Conservation (phyloP, 2,113 vertebrate species). For the Pardalotus punctatus region DNA sequence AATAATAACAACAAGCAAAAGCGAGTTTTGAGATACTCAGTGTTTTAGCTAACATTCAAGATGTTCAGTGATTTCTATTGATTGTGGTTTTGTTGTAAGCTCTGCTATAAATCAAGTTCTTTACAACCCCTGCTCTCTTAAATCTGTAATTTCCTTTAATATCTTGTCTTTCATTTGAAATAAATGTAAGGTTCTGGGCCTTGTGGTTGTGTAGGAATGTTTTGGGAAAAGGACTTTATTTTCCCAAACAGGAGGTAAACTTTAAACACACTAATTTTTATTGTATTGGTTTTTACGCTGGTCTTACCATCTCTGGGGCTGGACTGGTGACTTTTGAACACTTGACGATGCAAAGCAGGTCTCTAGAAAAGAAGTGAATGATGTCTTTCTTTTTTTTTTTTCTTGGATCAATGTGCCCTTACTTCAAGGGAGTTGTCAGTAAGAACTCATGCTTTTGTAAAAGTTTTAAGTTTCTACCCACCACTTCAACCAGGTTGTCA, state of each 20-base stretch:
- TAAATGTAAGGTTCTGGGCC: background rate
- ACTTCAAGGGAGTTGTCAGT: background rate
- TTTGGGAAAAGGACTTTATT: background rate
- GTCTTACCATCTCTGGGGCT: background rate
- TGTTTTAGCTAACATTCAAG: background rate
- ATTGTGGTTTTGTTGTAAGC: background rate
- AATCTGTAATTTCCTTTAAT: background rate
- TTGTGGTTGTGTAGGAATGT: background rate
- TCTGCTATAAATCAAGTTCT: background rate
- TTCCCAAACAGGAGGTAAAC: background rate
- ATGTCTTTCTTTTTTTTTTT: background rate
- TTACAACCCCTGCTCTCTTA: background rate
- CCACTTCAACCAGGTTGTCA: background rate
- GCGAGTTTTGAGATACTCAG: background rate
- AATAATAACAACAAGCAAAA: background rate
- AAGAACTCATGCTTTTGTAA: background rate
- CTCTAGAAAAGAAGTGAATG: background rate
- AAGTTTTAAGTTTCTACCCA: background rate
- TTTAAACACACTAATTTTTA: background rate
- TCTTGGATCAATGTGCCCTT: background rate
- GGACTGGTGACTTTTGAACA: background rate
- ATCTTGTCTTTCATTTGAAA: background rate
- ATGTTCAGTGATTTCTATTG: background rate
- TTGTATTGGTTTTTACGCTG: background rate
- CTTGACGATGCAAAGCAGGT: background rate